These are phyloP conservation scores for Garra rufa DNA, from an alignment of 2,113 vertebrate genomes.

Conservation along the genomic window DNA sequence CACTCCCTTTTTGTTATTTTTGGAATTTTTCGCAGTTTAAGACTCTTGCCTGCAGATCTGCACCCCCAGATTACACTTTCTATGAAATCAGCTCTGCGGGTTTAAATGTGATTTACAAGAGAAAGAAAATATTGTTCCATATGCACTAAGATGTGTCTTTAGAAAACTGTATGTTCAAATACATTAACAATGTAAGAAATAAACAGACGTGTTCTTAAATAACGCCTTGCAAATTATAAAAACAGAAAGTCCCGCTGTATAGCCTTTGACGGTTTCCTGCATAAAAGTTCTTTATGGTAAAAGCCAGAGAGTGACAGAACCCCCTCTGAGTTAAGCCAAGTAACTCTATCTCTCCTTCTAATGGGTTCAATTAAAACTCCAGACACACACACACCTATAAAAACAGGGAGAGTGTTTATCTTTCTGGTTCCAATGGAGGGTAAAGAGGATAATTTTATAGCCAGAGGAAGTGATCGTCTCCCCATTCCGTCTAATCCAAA, in stretches of 20 bases:
- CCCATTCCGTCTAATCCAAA: constrained; percentile 48
- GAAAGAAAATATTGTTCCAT: constrained; percentile 31
- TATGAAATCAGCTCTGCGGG: background rate
- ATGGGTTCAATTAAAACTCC: constrained; percentile 54
- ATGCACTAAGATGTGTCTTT: background rate
- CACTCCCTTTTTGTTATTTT: constrained; percentile 54
- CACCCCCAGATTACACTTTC: constrained; percentile 5
- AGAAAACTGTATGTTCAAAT: background rate
- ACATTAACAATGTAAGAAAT: background rate
- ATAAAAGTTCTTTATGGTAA: constrained; percentile 33
- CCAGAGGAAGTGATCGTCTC: constrained; percentile 48
- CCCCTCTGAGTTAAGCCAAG: constrained; percentile 44
- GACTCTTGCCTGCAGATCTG: background rate
- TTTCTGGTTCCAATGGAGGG: constrained; percentile 33
- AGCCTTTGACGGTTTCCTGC: background rate
- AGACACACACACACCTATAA: constrained; percentile 43
- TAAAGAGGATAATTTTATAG: constrained; percentile 44
- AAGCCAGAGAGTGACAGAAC: constrained; percentile 20
- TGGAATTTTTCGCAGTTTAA: constrained; percentile 17
- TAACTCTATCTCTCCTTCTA: constrained; percentile 49
- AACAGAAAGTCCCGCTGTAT: background rate
- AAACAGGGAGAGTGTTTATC: constrained; percentile 57
- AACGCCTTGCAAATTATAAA: background rate
- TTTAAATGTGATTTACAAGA: constrained; percentile 14
- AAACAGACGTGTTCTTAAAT: background rate